A percentile compares a stretch with the other conserved stretches of the same genome.
These are phyloP conservation scores for Platypus cylindrus DNA, from an alignment of 2,888 invertebrate species.

Conservation along the genomic window DNA sequence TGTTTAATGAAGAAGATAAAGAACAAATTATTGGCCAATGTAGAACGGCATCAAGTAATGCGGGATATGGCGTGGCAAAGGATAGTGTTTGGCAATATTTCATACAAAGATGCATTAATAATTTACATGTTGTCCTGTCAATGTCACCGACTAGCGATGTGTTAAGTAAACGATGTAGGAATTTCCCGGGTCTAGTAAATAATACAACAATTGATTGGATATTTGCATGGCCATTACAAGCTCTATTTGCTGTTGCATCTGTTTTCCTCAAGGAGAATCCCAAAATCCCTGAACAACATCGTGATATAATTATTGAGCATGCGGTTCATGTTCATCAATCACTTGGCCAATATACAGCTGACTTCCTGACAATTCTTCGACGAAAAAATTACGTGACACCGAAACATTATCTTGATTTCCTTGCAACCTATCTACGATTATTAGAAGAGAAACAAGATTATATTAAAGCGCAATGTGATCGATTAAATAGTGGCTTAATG, in stretches of 20 bases:
- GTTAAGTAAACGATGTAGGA: conserved; percentile 71
- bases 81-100: conserved; percentile 83
- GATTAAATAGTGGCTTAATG: conserved; percentile 56
- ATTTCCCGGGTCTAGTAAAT: conserved; percentile 85
- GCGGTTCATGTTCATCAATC: conserved; percentile 77
- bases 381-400: conserved; percentile 83
- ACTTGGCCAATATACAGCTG: conserved; percentile 55
- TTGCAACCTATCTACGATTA: conserved; percentile 63
- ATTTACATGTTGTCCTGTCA: conserved; percentile 79
- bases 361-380: conserved; percentile 60
- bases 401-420: conserved; percentile 81
- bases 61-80: conserved; percentile 60
- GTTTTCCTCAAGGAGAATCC: conserved; percentile 61
- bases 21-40: conserved; percentile 62
- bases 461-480: conserved; percentile 52
- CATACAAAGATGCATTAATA: conserved; percentile 60
- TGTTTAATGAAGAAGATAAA: conserved; percentile 82
- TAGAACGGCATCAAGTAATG: conserved; percentile 53
- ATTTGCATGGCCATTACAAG: conserved; percentile 87
- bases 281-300: conserved; percentile 30
- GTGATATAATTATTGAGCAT: conserved; percentile 63
- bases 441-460: conserved; percentile 57
- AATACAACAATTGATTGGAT: conserved; percentile 91
- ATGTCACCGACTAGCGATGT: conserved; percentile 83
- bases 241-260: conserved; percentile 74